Evolutionary conservation across 2,797 vertebrate genomes (phyloP).

Genomic region (Rhabdophis nuchalis): DNA sequence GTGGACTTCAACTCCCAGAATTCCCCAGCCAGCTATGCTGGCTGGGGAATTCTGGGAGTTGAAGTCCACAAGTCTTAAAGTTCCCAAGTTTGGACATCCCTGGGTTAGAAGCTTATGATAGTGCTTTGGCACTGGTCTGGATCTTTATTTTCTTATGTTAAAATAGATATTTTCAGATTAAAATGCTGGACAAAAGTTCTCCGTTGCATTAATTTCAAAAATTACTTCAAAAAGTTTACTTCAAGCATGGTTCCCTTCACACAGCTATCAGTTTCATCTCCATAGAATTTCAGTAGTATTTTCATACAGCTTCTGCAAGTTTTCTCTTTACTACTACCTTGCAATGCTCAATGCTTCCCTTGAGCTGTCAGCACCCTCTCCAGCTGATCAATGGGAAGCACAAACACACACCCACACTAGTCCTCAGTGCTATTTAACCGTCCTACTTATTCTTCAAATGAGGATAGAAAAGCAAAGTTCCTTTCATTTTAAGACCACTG

Average conservation of each 20-base stretch:
- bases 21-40: too few relatives aligned
- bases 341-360: neutral
- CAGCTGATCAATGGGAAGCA: neutral
- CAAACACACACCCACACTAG: neutral
- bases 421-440: neutral
- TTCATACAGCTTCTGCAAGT: neutral
- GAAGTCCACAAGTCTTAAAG: too few relatives aligned
- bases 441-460: neutral
- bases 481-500: neutral
- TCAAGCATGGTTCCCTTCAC: neutral
- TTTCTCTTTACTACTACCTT: neutral
- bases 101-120: conserved; percentile 1
- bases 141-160: neutral
- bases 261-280: neutral
- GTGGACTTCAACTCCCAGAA: too few relatives aligned
- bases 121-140: too few relatives aligned
- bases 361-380: neutral
- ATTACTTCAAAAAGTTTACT: neutral
- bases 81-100: too few relatives aligned
- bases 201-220: neutral
- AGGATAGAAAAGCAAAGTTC: neutral
- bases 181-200: neutral
- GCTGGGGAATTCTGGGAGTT: too few relatives aligned
- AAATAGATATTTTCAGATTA: neutral
- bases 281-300: neutral